These are phyloP conservation scores for Epizoanthus stellaris DNA, from an alignment of 92 coral and sea anemone species.

Conservation along the genomic window DNA sequence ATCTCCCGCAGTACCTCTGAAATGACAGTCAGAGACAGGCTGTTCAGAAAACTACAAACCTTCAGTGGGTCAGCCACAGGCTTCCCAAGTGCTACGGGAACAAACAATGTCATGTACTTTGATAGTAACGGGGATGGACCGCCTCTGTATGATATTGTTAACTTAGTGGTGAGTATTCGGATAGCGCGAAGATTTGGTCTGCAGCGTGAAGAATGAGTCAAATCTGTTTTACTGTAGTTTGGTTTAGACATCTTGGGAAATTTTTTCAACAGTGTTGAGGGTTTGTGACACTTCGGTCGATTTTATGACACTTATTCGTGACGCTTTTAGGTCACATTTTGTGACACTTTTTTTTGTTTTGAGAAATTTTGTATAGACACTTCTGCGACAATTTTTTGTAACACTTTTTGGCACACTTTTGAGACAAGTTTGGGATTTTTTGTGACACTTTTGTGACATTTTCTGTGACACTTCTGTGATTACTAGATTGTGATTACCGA, in stretches of 20 bases:
- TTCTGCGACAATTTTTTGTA: too few species aligned
- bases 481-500: too few species aligned
- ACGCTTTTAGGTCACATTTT: too few species aligned
- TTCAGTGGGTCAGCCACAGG: slow-evolving; percentile 77
- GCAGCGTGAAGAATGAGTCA: background rate
- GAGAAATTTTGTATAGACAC: too few species aligned
- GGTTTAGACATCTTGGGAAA: background rate
- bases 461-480: too few species aligned
- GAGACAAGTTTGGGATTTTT: too few species aligned
- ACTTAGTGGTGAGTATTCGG: slow-evolving; percentile 79
- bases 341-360: too few species aligned
- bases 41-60: slow-evolving; percentile 81
- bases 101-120: slow-evolving; percentile 85
- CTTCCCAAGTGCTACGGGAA: slow-evolving; percentile 93
- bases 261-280: background rate
- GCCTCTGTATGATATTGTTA: slow-evolving; percentile 91
- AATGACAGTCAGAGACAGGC: slow-evolving; percentile 84
- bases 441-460: too few species aligned
- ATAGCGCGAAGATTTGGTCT: background rate
- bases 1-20: slow-evolving; percentile 88
- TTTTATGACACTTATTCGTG: too few species aligned
- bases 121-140: slow-evolving; percentile 88
- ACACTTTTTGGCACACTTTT: too few species aligned
- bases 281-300: background rate
- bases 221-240: too few species aligned